phyloP scores from a whole-genome alignment of 2,113 vertebrate genomes.

The Stigmatopora nigra region DNA sequence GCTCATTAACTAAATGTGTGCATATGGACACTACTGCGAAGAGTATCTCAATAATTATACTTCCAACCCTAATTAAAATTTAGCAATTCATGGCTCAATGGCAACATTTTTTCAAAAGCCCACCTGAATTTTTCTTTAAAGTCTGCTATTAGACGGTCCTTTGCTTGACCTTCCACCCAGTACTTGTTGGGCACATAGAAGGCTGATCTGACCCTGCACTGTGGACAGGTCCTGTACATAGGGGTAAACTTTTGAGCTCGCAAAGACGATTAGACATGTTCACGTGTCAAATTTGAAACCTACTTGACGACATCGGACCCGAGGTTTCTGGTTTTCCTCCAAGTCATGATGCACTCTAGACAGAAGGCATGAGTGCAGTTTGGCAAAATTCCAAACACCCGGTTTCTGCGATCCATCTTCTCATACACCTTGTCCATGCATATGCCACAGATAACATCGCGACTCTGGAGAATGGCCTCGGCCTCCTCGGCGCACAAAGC shows the following conservation, averaged over 20 bases:
- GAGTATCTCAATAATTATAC: no score
- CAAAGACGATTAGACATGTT: not conserved
- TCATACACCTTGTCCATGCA: constrained; percentile 90
- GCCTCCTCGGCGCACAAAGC: constrained; percentile 17
- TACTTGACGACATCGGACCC: constrained; percentile 73
- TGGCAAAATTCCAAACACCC: constrained; percentile 80
- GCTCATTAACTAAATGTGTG: no score
- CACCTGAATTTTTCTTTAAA: constrained; percentile 81
- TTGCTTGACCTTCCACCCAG: constrained; percentile 76
- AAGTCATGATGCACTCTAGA: constrained; percentile 77
- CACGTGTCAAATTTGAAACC: constrained; percentile 23
- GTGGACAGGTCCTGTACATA: constrained; percentile 75
- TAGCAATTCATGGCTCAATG: not conserved
- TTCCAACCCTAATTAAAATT: not conserved
- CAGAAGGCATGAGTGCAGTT: constrained; percentile 82
- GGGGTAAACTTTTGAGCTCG: not conserved
- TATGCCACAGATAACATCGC: constrained; percentile 78
- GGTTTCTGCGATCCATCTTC: constrained; percentile 56
- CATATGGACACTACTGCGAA: no score
- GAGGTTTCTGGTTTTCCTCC: constrained; percentile 75
- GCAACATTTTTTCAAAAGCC: not conserved
- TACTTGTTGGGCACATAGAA: constrained; percentile 83
- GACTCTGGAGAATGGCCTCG: constrained; percentile 57
- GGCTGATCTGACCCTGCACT: constrained; percentile 78
- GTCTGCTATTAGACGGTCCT: constrained; percentile 69